Conservation (phyloP, 30 jellyfish, hydroid and myxozoan species). For the Nemopilema nomurai region DNA sequence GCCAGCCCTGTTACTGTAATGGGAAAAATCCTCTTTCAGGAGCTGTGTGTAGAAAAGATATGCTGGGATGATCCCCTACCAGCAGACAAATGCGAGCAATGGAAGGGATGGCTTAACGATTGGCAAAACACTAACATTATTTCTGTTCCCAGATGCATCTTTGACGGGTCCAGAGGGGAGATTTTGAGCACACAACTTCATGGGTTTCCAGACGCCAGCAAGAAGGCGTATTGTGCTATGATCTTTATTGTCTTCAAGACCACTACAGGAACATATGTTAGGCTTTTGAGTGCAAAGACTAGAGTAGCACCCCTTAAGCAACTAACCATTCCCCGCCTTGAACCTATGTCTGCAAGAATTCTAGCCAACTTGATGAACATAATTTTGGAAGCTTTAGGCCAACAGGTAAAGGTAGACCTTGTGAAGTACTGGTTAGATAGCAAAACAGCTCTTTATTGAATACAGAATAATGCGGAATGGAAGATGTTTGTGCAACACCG, state of each 20-base stretch:
- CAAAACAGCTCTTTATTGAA: slow-evolving; percentile 27
- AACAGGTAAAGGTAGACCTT: background rate
- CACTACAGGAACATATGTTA: background rate
- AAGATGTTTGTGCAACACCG: slow-evolving; percentile 42
- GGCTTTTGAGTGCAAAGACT: slow-evolving; percentile 28
- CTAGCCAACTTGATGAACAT: slow-evolving; percentile 8
- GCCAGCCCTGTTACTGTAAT: slow-evolving; percentile 28
- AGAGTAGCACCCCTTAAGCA: slow-evolving; percentile 22
- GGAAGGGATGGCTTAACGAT: slow-evolving; percentile 37
- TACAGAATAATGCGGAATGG: slow-evolving; percentile 18
- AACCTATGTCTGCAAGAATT: slow-evolving; percentile 20
- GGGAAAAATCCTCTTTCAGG: slow-evolving; percentile 42
- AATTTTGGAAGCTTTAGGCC: background rate
- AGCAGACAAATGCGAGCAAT: slow-evolving; percentile 11
- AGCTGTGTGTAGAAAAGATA: slow-evolving; percentile 19
- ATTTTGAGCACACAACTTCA: slow-evolving; percentile 1
- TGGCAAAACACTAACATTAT: slow-evolving; percentile 1
- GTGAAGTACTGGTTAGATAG: slow-evolving; percentile 16
- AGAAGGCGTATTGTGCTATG: slow-evolving; percentile 31
- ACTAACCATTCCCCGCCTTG: background rate
- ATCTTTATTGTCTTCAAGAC: slow-evolving; percentile 17
- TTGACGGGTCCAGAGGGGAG: slow-evolving; percentile 4
- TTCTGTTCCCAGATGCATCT: slow-evolving; percentile 24
- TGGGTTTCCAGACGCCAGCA: slow-evolving; percentile 58
- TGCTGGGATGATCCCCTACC: slow-evolving; percentile 53